Base-by-base conservation (phyloP, 2,113 vertebrate species). In the Brevimyrus niger region DNA sequence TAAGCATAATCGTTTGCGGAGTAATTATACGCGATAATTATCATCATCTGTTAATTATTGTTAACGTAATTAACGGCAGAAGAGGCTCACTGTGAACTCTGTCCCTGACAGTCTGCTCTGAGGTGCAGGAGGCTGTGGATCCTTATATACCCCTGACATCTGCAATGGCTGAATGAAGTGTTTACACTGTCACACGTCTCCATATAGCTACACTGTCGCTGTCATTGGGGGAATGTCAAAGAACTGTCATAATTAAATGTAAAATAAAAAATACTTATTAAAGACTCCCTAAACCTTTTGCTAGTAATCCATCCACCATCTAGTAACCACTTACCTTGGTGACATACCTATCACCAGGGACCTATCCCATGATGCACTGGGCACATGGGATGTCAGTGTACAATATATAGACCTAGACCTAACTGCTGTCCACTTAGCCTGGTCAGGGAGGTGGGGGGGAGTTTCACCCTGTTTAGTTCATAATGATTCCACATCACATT, bases 31-130 rank as follows among this genome's bases (percentile, higher is more conserved):
- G 83, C 0, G 10, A 21, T 85, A n/a, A 85, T 85, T 85, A 47
- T 47, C 47, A 85, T n/a, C 83, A 13, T 13, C 83, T n/a, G 44
- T 85, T 85, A 85, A 85, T 85, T 46, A 85, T 85, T 23, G 83
- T 85, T n/a, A 85, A 85, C 46, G 1, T 85, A 38, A 76, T 76
- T 76, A 76, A 76, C 31, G 19, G 35, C 69, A 76, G 69, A 76
- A 76, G 35, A 38, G 69, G 31, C 69, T 35, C 35, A 19, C 13
- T 7, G 31, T 9, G 15, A 13, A 23, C 13, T 4, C 10, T 38
- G 69, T 38, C 69, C 27, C 69, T 19, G 31, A 19, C 31, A 76
- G 31, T 13, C 11, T 7, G 15, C 19, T 76, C 31, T 38, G 69
- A 15, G 10, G n/a, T 73, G n/a, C 11, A 17, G 31, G 69, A 17